Evolutionary conservation across 2,113 vertebrate species (phyloP).

Genomic region (Callopanchax toddi): DNA sequence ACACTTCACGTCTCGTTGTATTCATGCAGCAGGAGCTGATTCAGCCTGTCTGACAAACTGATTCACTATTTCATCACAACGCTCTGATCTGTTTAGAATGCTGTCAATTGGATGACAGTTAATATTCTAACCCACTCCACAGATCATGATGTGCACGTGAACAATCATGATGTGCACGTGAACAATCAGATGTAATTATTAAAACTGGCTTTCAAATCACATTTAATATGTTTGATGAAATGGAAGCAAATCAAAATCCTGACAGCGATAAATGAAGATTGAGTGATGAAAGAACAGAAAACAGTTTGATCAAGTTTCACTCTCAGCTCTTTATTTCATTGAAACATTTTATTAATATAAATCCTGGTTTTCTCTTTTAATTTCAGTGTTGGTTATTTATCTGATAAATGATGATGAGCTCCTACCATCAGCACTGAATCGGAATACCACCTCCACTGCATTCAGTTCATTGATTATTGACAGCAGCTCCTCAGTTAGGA

Average conservation of each 20-base stretch:
- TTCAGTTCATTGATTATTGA: conserved; percentile 7
- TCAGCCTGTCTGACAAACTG: conserved; percentile 22
- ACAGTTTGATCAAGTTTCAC: conserved; percentile 41
- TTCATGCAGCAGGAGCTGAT: not conserved
- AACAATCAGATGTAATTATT: conserved; percentile 61
- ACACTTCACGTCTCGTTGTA: not conserved
- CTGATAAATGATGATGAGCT: conserved; percentile 60
- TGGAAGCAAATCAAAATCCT: conserved; percentile 32
- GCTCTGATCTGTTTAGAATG: conserved; percentile 34
- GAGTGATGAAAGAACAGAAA: conserved; percentile 49
- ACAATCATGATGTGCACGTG: conserved; percentile 39
- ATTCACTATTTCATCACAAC: conserved; percentile 24
- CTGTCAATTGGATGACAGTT: conserved; percentile 47
- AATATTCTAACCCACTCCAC: conserved; percentile 39
- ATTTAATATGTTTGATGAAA: conserved; percentile 59
- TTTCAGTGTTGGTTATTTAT: conserved; percentile 60
- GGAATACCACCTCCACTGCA: not conserved
- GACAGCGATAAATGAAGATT: conserved; percentile 64
- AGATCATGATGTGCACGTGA: too few relatives aligned
- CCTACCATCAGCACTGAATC: conserved; percentile 22
- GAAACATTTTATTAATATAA: too few relatives aligned
- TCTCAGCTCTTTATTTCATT: conserved; percentile 2
- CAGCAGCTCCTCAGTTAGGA: not conserved
- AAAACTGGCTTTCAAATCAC: conserved; percentile 54
- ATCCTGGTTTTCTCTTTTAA: conserved; percentile 35